Conservation (phyloP, 2,797 vertebrate species). For the Melopsittacus undulatus region DNA sequence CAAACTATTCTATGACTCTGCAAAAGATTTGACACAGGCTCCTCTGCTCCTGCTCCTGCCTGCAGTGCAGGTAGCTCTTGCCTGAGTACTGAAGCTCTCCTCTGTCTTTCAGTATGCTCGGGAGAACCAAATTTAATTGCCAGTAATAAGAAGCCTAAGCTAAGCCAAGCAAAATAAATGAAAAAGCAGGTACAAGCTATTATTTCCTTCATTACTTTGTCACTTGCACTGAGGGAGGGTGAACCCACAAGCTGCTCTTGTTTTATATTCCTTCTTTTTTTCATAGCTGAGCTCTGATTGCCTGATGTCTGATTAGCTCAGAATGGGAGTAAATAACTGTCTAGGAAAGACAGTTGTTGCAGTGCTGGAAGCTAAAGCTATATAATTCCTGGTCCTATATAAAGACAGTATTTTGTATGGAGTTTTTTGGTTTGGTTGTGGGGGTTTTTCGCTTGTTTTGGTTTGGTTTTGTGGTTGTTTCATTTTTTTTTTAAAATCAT, state of each 20-base stretch:
- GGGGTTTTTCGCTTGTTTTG: not conserved
- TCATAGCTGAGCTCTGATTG: not conserved
- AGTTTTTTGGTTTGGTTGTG: not conserved
- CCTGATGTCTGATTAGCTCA: not conserved
- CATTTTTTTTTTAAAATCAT: not conserved
- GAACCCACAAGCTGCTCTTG: not conserved
- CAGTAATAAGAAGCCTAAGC: not conserved
- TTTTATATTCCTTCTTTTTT: not conserved
- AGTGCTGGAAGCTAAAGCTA: not conserved
- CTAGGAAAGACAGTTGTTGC: not conserved
- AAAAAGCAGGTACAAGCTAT: not conserved
- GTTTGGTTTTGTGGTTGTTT: not conserved
- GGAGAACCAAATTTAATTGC: not conserved
- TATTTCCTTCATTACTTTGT: constrained; percentile 5
- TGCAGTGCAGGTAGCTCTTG: not conserved
- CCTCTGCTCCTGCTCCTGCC: not conserved
- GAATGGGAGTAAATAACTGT: not conserved
- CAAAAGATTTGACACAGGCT: not conserved
- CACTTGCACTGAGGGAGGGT: not conserved
- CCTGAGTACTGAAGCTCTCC: not conserved
- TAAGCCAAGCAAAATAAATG: not conserved
- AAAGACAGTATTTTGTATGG: not conserved
- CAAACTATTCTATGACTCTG: not conserved
- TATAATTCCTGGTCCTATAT: not conserved
- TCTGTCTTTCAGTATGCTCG: not conserved